Evolutionary conservation across 2,113 vertebrate genomes (phyloP), one percentile per base, ranked within the genome.

Genomic region (Psilopogon haemacephalus): DNA sequence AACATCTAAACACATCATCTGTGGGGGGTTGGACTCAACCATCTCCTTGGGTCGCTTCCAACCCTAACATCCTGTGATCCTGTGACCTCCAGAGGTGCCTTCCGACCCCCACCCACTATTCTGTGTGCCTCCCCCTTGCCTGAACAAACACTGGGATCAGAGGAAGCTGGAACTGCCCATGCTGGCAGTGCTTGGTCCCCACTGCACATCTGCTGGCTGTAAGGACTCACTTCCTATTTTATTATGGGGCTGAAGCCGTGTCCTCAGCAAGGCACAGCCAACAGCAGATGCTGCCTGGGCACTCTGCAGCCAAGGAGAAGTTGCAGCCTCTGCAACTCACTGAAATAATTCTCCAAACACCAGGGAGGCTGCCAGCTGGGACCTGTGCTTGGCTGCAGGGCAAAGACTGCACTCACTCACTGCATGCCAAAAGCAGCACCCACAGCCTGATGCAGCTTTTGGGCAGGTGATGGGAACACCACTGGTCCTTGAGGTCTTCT

Each of bases 101-200:
- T n/a, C n/a, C n/a, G n/a, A n/a, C n/a, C n/a, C n/a, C n/a, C n/a
- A n/a, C n/a, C 48, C 24, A 50, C 48, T 50, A 12, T 24, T 50
- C 48, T 50, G 11, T 48, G 46, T 14, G 46, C 10, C 9, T 63
- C 11, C 71, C 38, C 37, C 17, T 5, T 1, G 46, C 8, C 52
- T 6, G 5, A 40, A 44, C 24, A 1, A 72, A 6, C 12, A 16
- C 54, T 3, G 54, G 23, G 4, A 3, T 3, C 7, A 1, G 0
- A 32, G 4, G 46, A 13, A 74, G 69, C 37, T 5, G 6, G 5
- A 84, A 32, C 4, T 32, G 16, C 37, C 64, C 48, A 0, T 0
- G 0, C 30, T 4, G 52, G 5, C 5, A 3, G 10, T 28, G 8
- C 28, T 32, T 2, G 28, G 28, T 6, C 12, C 54, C 56, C 2